phyloP scores from a whole-genome alignment of 2,113 vertebrate species.

The Columba janthina region DNA sequence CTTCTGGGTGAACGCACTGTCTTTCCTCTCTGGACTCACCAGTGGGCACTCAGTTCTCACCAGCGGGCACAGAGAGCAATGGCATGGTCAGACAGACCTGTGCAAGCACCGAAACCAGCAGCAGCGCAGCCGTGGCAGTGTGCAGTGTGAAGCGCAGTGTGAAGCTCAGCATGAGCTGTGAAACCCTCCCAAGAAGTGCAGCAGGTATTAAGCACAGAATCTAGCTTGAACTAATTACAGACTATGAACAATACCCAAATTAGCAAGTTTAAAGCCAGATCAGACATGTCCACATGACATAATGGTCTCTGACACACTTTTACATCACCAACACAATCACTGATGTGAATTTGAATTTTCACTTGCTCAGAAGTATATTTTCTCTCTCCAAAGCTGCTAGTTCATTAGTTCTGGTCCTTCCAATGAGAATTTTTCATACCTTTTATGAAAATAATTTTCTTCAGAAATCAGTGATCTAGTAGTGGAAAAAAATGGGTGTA shows the following conservation, averaged over 20 bases:
- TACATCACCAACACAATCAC: not conserved
- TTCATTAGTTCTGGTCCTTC: not conserved
- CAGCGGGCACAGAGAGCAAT: rapidly evolving
- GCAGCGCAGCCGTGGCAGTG: rapidly evolving
- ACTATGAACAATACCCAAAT: not conserved
- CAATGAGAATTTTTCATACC: not conserved
- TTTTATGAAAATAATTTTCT: not conserved
- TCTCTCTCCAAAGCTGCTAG: not conserved
- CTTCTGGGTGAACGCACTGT: not conserved
- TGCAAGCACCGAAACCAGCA: rapidly evolving
- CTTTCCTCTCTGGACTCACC: not conserved
- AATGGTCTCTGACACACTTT: not conserved
- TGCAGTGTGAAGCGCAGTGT: not conserved
- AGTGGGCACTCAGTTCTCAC: rapidly evolving
- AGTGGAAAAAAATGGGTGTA: not conserved
- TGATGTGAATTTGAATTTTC: not conserved
- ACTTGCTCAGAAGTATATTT: not conserved
- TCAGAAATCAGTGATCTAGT: not conserved
- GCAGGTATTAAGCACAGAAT: not conserved
- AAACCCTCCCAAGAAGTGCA: not conserved
- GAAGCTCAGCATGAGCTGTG: rapidly evolving
- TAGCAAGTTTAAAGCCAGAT: not conserved
- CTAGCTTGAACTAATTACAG: not conserved
- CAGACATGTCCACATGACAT: not conserved
- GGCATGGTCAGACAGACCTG: rapidly evolving